These are phyloP conservation scores for Abscondita cerata DNA, from an alignment of 2,888 invertebrate genomes.

Conservation along the genomic window DNA sequence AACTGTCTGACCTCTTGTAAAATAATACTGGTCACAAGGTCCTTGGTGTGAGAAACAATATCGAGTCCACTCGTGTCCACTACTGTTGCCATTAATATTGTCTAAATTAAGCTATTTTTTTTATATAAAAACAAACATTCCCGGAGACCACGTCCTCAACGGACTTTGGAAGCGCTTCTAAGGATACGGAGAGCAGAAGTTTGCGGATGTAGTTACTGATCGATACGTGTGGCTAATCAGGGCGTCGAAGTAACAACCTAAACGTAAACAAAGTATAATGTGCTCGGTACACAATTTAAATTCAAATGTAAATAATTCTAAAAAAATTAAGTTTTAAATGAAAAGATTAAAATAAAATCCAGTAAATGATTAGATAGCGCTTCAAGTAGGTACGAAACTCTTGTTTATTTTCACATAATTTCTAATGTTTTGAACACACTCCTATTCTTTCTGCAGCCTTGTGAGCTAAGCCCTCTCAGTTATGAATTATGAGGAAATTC, in stretches of 20 bases:
- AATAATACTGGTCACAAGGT: not conserved
- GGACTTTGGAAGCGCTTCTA: slow-evolving; percentile 51
- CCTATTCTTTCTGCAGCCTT: slow-evolving; percentile 52
- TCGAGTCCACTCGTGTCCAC: slow-evolving; percentile 5
- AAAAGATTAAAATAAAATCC: no score
- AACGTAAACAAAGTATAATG: no score
- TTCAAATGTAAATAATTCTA: no score
- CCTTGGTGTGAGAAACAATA: not conserved
- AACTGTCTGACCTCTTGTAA: slow-evolving; percentile 12
- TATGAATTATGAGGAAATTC: slow-evolving; percentile 59
- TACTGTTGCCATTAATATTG: no score
- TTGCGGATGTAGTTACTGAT: slow-evolving; percentile 23
- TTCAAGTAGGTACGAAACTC: no score
- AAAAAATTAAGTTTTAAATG: no score
- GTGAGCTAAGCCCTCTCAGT: slow-evolving; percentile 56
- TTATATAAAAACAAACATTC: not conserved
- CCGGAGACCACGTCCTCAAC: slow-evolving; percentile 43
- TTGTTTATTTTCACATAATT: no score
- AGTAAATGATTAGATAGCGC: no score
- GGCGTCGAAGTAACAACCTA: no score
- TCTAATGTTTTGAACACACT: slow-evolving; percentile 26
- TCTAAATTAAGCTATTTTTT: no score
- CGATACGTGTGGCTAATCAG: not conserved
- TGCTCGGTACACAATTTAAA: no score
- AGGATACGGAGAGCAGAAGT: slow-evolving; percentile 45